Evolutionary conservation across 1,140 invertebrate species (phyloP).

Genomic region (Brachystomella parvula): DNA sequence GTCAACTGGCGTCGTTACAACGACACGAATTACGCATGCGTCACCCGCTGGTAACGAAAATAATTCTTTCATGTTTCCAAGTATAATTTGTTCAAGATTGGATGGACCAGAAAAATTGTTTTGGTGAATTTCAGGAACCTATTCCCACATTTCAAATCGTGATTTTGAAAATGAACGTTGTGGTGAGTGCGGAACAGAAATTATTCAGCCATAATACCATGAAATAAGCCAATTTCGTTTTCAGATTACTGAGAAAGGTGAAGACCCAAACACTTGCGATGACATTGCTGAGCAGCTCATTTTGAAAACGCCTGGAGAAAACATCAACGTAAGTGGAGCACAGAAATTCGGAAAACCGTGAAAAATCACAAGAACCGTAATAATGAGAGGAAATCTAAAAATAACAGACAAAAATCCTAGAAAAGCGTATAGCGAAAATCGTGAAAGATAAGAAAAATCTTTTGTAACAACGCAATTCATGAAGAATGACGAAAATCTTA

Average conservation of each 20-base stretch:
- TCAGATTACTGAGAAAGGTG: not conserved
- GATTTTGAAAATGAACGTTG: constrained; percentile 42
- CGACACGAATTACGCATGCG: constrained; percentile 48
- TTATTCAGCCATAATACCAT: constrained; percentile 39
- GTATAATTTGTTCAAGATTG: constrained; percentile 2
- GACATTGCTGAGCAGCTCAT: constrained; percentile 44
- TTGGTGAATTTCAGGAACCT: constrained; percentile 24
- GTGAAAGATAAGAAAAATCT: too few relatives aligned
- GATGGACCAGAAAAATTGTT: not conserved
- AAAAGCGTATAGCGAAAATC: too few relatives aligned
- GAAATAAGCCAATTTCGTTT: constrained; percentile 25
- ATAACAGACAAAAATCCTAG: too few relatives aligned
- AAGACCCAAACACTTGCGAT: constrained; percentile 38
- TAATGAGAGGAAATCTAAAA: too few relatives aligned
- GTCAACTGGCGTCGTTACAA: constrained; percentile 47
- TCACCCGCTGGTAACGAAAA: constrained; percentile 40
- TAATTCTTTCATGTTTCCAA: constrained; percentile 33
- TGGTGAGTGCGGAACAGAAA: constrained; percentile 15
- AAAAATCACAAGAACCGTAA: too few relatives aligned
- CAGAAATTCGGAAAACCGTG: too few relatives aligned
- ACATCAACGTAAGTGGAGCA: constrained; percentile 43
- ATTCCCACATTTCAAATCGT: constrained; percentile 40
- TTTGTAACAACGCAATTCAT: too few relatives aligned
- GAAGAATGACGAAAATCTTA: too few relatives aligned
- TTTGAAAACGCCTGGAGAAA: constrained; percentile 38